Percentiles rank a stretch among this genome's conserved stretches.
Conservation (phyloP, 2,113 vertebrate genomes). For the Trematomus loennbergii region DNA sequence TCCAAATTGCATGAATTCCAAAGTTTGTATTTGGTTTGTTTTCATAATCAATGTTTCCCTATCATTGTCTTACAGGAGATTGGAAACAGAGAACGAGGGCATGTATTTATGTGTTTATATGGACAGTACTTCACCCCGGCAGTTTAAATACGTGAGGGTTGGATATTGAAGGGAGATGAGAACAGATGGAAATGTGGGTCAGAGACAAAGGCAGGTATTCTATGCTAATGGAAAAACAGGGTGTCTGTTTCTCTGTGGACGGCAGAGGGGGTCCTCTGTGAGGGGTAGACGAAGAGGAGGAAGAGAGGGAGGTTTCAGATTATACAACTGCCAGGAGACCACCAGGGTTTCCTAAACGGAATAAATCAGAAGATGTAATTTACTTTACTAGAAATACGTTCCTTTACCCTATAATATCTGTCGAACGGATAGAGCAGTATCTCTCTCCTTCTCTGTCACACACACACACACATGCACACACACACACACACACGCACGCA, state of each 20-base stretch:
- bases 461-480: background rate
- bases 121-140: conserved; percentile 37
- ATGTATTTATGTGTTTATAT: conserved; percentile 39
- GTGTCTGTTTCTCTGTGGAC: conserved; percentile 61
- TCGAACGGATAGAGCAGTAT: background rate
- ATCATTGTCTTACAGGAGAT: conserved; percentile 47
- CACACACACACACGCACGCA: background rate
- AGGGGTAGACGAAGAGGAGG: conserved; percentile 1
- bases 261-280: conserved; percentile 28
- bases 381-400: conserved; percentile 11
- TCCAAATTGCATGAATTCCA: conserved; percentile 84
- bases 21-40: conserved; percentile 72
- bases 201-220: conserved; percentile 58
- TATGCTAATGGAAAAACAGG: conserved; percentile 46
- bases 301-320: conserved; percentile 43
- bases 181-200: conserved; percentile 61
- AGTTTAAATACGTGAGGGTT: conserved; percentile 52
- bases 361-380: conserved; percentile 45
- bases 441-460: background rate
- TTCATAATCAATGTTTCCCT: conserved; percentile 24
- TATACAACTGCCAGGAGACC: conserved; percentile 33
- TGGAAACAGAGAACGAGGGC: conserved; percentile 26
- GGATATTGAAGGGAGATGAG: conserved; percentile 39
- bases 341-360: conserved; percentile 24
- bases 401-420: conserved; percentile 3